A percentile compares a stretch with the other conserved stretches of the same genome.
phyloP scores from a whole-genome alignment of 92 coral and sea anemone genomes.

The Meandrina meandrites region DNA sequence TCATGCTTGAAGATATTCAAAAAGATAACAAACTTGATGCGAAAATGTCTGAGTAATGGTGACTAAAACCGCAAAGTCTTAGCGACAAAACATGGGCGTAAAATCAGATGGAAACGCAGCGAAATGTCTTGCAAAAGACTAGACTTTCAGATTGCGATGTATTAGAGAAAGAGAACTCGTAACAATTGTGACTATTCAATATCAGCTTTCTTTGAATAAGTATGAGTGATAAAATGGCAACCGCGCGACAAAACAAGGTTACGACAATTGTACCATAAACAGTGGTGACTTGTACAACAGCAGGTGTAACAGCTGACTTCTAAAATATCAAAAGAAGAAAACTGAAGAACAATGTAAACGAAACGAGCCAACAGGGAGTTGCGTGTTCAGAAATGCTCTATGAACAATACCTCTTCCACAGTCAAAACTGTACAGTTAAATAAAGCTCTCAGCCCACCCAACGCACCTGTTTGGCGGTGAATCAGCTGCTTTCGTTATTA shows the following conservation, averaged over 20 bases:
- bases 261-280: not conserved
- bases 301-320: not conserved
- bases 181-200: not conserved
- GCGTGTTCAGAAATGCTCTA: slow-evolving; percentile 26
- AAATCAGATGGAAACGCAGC: not conserved
- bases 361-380: not conserved
- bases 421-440: not conserved
- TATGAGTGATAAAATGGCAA: slow-evolving; percentile 6
- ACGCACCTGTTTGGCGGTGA: slow-evolving; percentile 25
- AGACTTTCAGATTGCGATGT: not conserved
- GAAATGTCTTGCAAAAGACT: not conserved
- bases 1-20: not conserved
- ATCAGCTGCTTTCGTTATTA: slow-evolving; percentile 28
- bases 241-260: slow-evolving; percentile 27
- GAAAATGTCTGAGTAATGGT: slow-evolving; percentile 3
- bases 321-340: not conserved
- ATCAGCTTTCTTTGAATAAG: slow-evolving; percentile 1
- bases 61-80: slow-evolving; percentile 16
- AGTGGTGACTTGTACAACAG: not conserved
- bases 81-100: slow-evolving; percentile 31
- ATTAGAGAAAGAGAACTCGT: not conserved
- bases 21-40: not conserved
- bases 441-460: not conserved
- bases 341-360: not conserved
- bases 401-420: slow-evolving; percentile 7